Conservation (phyloP, 2,888 invertebrate species). For the Chrysolina haemoptera region DNA sequence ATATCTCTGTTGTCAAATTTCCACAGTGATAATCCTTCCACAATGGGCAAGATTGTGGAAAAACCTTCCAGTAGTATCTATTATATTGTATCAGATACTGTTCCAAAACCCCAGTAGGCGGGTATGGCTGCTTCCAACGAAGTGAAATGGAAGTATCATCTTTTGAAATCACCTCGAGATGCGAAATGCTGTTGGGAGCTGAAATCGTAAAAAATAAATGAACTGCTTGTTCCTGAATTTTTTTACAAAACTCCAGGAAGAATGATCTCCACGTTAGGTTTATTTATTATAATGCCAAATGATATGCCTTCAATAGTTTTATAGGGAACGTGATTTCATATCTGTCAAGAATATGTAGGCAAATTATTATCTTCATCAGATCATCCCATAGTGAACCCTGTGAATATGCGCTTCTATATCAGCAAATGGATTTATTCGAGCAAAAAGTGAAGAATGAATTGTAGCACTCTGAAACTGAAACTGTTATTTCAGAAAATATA, state of each 20-base stretch:
- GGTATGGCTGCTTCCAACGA: conserved; percentile 58
- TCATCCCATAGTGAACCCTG: too few species aligned
- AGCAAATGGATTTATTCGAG: too few species aligned
- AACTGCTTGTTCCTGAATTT: neutral
- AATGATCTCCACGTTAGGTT: neutral
- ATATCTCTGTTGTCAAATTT: conserved; percentile 29
- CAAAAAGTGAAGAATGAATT: too few species aligned
- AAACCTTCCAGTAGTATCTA: neutral
- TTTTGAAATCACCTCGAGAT: conserved; percentile 47
- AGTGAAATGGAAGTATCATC: conserved; percentile 51
- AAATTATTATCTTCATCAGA: too few species aligned
- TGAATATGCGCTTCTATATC: too few species aligned
- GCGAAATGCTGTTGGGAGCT: conserved; percentile 44
- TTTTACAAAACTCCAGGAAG: neutral
- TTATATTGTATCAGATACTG: conserved; percentile 46
- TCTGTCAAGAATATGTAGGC: too few species aligned
- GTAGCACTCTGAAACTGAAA: too few species aligned
- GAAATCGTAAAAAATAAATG: conserved; percentile 30
- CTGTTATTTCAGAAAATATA: too few species aligned
- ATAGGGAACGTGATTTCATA: too few species aligned
- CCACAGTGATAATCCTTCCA: conserved; percentile 53
- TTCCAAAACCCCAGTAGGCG: conserved; percentile 57
- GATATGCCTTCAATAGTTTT: too few species aligned
- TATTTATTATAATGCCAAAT: too few species aligned
- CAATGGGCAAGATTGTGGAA: conserved; percentile 39